Evolutionary conservation across 1,140 invertebrate genomes (phyloP).

Genomic region (Episyrphus balteatus): DNA sequence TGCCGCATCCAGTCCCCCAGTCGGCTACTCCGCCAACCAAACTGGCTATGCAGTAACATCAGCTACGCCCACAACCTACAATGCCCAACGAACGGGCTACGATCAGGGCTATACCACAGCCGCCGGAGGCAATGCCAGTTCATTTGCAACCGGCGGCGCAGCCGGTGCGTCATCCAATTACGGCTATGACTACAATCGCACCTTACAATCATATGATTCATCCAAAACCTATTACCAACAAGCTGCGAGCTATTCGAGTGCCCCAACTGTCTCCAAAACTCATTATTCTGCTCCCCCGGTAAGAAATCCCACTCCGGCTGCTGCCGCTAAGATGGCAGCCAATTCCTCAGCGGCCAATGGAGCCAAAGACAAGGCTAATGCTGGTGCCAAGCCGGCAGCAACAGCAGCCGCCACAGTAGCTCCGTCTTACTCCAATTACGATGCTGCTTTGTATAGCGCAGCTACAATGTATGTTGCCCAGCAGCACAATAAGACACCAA

Average conservation of each 20-base stretch:
- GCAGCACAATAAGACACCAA: conserved; percentile 49
- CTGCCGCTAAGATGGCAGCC: conserved; percentile 35
- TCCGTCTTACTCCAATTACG: conserved; percentile 69
- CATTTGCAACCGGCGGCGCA: conserved; percentile 29
- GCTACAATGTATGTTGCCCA: conserved; percentile 87
- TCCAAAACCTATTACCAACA: conserved; percentile 56
- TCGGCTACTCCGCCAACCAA: conserved; percentile 15
- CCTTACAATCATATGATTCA: conserved; percentile 49
- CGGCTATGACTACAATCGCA: conserved; percentile 56
- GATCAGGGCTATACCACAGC: conserved; percentile 30
- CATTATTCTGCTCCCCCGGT: conserved; percentile 43
- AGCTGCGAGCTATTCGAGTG: conserved; percentile 41
- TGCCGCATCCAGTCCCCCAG: conserved; percentile 28
- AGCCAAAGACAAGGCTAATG: conserved; percentile 27
- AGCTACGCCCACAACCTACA: conserved; percentile 21
- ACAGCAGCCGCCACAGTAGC: conserved; percentile 49
- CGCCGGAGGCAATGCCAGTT: conserved; percentile 26
- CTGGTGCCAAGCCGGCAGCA: conserved; percentile 16
- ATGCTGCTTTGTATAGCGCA: conserved; percentile 86
- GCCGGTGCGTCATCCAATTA: conserved; percentile 50
- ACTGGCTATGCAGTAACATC: conserved; percentile 22
- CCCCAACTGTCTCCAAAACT: conserved; percentile 39
- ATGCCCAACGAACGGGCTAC: conserved; percentile 32
- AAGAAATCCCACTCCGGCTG: conserved; percentile 22
- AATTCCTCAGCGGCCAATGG: conserved; percentile 25